Percentiles rank a stretch among this genome's conserved stretches.
Conservation (phyloP, 2,797 vertebrate species). For the Pangasius macronema region DNA sequence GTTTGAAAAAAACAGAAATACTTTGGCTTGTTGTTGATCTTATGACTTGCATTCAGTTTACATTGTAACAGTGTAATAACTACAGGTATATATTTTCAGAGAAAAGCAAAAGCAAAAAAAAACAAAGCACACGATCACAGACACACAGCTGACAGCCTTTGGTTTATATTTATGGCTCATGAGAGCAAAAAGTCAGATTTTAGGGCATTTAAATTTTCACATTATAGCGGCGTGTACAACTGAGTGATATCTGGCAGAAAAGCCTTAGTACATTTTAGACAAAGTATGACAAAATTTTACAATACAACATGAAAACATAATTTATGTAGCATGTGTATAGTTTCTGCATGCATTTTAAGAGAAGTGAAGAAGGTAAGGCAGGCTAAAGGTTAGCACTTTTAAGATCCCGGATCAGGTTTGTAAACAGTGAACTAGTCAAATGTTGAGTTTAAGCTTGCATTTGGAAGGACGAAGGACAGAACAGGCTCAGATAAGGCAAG, state of each 20-base stretch:
- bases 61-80: conserved; percentile 34
- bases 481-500: neutral
- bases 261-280: conserved; percentile 37
- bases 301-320: neutral
- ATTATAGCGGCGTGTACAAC: conserved; percentile 44
- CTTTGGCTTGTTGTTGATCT: conserved; percentile 35
- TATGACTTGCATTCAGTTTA: conserved; percentile 37
- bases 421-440: conserved; percentile 31
- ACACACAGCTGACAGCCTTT: conserved; percentile 56
- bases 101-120: neutral
- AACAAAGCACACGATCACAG: conserved; percentile 56
- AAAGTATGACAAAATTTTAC: conserved; percentile 8
- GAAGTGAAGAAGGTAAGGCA: conserved; percentile 38
- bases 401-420: conserved; percentile 39
- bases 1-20: conserved; percentile 60
- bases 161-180: neutral
- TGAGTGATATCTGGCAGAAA: conserved; percentile 63
- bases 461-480: neutral
- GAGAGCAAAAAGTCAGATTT: conserved; percentile 24
- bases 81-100: neutral
- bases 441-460: neutral
- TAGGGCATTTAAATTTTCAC: conserved; percentile 19
- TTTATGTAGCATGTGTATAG: neutral
- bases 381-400: conserved; percentile 33
- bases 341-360: conserved; percentile 18